phyloP scores from a whole-genome alignment of 2,888 invertebrate species.

The Phyllotreta cruciferae region DNA sequence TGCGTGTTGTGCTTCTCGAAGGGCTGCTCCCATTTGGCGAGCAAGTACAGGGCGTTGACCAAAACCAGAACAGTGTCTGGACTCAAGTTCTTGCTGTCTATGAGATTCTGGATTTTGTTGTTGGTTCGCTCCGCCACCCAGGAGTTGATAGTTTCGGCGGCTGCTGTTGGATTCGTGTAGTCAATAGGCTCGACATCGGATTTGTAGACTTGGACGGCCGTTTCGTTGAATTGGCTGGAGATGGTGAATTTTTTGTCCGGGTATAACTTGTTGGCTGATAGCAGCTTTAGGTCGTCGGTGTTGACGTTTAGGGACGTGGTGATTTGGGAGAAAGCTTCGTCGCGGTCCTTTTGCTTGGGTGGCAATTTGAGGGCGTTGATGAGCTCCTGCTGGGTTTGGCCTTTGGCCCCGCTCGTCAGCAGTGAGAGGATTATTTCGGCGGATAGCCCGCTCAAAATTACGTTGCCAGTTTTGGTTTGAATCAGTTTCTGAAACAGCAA shows the following conservation, averaged over 20 bases:
- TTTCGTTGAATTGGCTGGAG: background rate
- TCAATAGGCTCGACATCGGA: constrained; percentile 64
- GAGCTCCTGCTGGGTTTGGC: constrained; percentile 47
- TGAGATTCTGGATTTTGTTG: constrained; percentile 49
- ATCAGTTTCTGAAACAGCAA: constrained; percentile 18
- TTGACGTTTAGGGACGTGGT: constrained; percentile 34
- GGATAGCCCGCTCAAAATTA: constrained; percentile 43
- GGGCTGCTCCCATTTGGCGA: constrained; percentile 45
- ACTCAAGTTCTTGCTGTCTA: constrained; percentile 41
- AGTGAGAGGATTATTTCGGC: constrained; percentile 50
- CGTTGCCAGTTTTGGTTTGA: constrained; percentile 6
- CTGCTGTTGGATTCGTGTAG: constrained; percentile 41
- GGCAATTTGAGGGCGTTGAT: constrained; percentile 36
- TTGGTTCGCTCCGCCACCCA: constrained; percentile 54
- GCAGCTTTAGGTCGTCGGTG: constrained; percentile 39
- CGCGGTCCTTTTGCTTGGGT: constrained; percentile 35
- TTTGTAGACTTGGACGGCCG: constrained; percentile 63
- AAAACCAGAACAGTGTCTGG: constrained; percentile 46
- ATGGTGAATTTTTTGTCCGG: constrained; percentile 60
- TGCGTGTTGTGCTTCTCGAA: constrained; percentile 41
- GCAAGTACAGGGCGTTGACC: constrained; percentile 53
- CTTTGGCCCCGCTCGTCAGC: constrained; percentile 48
- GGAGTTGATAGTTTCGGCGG: constrained; percentile 49
- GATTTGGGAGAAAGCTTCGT: constrained; percentile 30
- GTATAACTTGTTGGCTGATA: constrained; percentile 65